Evolutionary conservation across 2,113 vertebrate genomes (phyloP), one percentile per base, ranked within the genome.

Genomic region (Protobothrops flavoviridis): DNA sequence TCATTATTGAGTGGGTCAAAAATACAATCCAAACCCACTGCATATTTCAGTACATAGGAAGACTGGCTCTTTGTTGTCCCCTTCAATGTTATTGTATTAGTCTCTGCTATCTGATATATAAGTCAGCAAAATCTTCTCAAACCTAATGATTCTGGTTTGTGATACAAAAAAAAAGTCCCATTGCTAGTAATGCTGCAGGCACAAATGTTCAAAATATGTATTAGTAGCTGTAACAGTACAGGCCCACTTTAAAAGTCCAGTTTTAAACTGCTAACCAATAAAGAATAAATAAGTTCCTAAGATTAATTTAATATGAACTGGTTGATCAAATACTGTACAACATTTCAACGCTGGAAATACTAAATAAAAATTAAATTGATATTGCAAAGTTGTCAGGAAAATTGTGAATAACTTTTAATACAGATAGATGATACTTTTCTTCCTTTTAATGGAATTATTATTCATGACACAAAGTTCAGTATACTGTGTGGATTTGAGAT

Each of bases 311-410:
- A 11, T 55, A 74, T 85, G 10, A 3, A 69, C 13, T 12, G 56
- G 86, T 91, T 93, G 55, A 92, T 94, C 94, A 94, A 94, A 74
- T 85, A 33, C 21, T 5, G 17, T 92, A 94, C 87, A 91, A 88
- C 93, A 94, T 95, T 94, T 93, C 33, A 91, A 13, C 69, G 74
- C 50, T 92, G 93, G 69, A 89, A 91, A 53, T 56, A 64, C 85
- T 93, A 91, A 56, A 94, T 53, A 93, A 95, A 93, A 52, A 24
- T 91, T 86, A 88, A 94, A 94, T 39, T 95, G 92, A 93, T 94
- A 95, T 43, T 88, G 91, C 94, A 87, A 90, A 85, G 55, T 89
- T 90, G 74, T 39, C 52, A 53, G 59, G 74, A 94, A 96, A 94
- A 69, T 20, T 61, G 26, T 13, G 69, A n/a, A 85, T 39, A 93